phyloP scores from a whole-genome alignment of 2,888 invertebrate genomes.

The Branchipolynoe longqiensis region DNA sequence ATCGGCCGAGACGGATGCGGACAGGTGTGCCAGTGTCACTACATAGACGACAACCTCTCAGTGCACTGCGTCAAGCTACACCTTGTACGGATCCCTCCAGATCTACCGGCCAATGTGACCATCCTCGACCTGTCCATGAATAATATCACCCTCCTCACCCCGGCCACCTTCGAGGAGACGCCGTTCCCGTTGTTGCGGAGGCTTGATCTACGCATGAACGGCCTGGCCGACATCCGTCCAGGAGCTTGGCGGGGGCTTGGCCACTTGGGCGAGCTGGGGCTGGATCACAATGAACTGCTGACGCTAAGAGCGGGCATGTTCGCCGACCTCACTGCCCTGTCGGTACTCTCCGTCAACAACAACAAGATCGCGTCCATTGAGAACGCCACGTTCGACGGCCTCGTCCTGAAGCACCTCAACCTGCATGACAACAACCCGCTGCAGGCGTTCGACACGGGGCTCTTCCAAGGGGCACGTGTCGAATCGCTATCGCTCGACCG shows the following conservation, averaged over 20 bases:
- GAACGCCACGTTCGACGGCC: slow-evolving; percentile 20
- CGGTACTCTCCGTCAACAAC: slow-evolving; percentile 31
- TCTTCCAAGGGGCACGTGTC: not conserved
- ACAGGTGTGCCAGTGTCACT: slow-evolving; percentile 39
- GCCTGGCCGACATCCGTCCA: slow-evolving; percentile 1
- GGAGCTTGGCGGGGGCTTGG: not conserved
- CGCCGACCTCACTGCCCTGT: not conserved
- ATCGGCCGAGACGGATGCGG: slow-evolving; percentile 13
- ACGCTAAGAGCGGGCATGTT: not conserved
- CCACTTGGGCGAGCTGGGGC: slow-evolving; percentile 10
- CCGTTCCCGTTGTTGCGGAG: not conserved
- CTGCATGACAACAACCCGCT: slow-evolving; percentile 32
- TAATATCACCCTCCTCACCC: not conserved
- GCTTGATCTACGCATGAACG: slow-evolving; percentile 38
- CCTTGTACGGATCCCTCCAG: not conserved
- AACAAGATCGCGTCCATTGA: slow-evolving; percentile 27
- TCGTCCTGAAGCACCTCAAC: slow-evolving; percentile 23
- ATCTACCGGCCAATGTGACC: slow-evolving; percentile 29
- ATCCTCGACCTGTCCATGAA: slow-evolving; percentile 47
- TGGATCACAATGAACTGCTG: slow-evolving; percentile 46
- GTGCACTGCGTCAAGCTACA: slow-evolving; percentile 27
- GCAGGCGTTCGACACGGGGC: slow-evolving; percentile 9
- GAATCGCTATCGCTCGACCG: slow-evolving; percentile 37
- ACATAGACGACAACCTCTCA: slow-evolving; percentile 43
- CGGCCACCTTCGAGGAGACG: not conserved